Conservation (phyloP, 1,140 invertebrate species). For the Parasteatoda tepidariorum region DNA sequence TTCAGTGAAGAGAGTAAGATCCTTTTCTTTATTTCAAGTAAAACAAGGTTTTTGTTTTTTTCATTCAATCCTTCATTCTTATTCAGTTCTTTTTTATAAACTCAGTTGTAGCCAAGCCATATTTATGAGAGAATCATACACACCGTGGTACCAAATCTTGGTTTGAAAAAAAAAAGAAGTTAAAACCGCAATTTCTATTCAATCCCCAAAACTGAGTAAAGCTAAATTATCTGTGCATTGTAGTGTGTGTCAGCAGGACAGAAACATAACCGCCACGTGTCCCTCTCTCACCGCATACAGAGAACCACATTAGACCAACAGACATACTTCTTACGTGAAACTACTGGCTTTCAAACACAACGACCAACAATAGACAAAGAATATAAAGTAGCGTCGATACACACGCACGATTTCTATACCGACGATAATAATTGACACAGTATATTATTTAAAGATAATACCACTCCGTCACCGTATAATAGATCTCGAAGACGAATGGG, state of each 20-base stretch:
- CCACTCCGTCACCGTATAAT: neutral
- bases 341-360: neutral
- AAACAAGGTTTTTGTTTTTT: too few species aligned
- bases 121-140: conserved; percentile 32
- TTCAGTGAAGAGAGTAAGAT: too few species aligned
- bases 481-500: neutral
- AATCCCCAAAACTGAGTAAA: conserved; percentile 4
- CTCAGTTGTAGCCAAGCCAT: too few species aligned
- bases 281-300: conserved; percentile 40
- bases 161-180: neutral
- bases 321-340: neutral
- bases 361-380: neutral
- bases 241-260: conserved; percentile 34
- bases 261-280: conserved; percentile 37
- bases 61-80: too few species aligned
- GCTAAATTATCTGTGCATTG: conserved; percentile 46
- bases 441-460: neutral
- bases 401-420: neutral
- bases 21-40: too few species aligned
- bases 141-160: too few species aligned
- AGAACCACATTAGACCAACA: conserved; percentile 19
- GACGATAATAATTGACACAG: neutral
- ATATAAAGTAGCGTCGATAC: neutral
- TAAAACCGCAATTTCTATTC: conserved; percentile 46
- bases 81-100: too few species aligned